Conservation (phyloP, 2,113 vertebrate genomes). For the Malurus cyaneus region DNA sequence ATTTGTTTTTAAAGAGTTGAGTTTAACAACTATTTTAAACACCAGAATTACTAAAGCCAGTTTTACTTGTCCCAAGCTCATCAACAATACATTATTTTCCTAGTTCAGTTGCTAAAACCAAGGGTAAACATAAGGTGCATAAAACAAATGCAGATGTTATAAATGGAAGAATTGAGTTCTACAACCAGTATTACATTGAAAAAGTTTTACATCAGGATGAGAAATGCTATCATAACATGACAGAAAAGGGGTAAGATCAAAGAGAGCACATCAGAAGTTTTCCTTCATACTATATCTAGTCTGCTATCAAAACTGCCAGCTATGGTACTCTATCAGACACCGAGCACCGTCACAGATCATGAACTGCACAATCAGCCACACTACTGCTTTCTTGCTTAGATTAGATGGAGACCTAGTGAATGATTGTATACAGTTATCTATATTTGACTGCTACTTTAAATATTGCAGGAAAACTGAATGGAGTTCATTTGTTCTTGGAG, state of each 20-base stretch:
- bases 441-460: neutral
- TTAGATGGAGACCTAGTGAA: neutral
- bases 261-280: neutral
- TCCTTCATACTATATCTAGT: neutral
- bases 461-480: neutral
- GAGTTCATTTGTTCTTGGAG: neutral
- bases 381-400: neutral
- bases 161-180: neutral
- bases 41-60: neutral
- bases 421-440: neutral
- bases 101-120: neutral
- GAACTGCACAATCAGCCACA: neutral
- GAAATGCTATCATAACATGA: neutral
- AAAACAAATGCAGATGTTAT: neutral
- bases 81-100: neutral
- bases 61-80: neutral
- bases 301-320: neutral
- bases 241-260: neutral
- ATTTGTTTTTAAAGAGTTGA: neutral
- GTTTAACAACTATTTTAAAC: neutral
- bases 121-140: neutral
- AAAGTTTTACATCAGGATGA: neutral
- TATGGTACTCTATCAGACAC: neutral
- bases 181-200: neutral
- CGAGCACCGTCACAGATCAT: fast-evolving